Conservation (phyloP, 1,140 invertebrate genomes). For the Polypedilum pembai region DNA sequence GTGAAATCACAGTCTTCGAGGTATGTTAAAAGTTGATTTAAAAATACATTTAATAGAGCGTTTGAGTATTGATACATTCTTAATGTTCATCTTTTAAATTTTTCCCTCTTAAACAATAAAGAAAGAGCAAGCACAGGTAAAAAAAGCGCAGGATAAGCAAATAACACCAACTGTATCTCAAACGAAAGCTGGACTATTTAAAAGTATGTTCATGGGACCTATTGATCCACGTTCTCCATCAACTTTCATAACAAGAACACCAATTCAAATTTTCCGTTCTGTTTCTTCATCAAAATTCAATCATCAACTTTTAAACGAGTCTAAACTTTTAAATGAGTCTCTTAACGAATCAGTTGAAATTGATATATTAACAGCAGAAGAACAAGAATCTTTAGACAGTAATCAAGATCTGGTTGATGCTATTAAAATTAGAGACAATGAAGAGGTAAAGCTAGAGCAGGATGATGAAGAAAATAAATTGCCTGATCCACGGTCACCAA, state of each 20-base stretch:
- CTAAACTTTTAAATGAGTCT: background rate
- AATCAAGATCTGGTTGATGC: constrained; percentile 6
- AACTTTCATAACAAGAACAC: background rate
- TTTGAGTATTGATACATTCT: too few species aligned
- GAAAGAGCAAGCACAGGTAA: background rate
- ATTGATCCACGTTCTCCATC: background rate
- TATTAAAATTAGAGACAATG: background rate
- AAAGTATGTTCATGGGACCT: background rate
- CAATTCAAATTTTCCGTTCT: background rate
- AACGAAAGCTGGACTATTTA: background rate
- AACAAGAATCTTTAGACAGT: constrained; percentile 8
- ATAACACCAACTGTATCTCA: background rate
- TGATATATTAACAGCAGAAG: background rate
- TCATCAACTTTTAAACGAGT: background rate
- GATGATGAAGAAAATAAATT: background rate
- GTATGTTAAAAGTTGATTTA: background rate
- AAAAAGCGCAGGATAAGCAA: background rate
- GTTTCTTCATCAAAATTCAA: background rate
- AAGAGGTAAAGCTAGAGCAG: background rate
- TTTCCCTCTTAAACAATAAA: background rate
- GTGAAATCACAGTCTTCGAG: background rate
- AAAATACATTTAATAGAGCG: too few species aligned
- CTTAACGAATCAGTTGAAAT: background rate
- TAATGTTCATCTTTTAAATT: too few species aligned
- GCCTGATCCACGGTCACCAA: background rate